phyloP scores from a whole-genome alignment of 1,140 invertebrate species.

The Danaus plexippus region DNA sequence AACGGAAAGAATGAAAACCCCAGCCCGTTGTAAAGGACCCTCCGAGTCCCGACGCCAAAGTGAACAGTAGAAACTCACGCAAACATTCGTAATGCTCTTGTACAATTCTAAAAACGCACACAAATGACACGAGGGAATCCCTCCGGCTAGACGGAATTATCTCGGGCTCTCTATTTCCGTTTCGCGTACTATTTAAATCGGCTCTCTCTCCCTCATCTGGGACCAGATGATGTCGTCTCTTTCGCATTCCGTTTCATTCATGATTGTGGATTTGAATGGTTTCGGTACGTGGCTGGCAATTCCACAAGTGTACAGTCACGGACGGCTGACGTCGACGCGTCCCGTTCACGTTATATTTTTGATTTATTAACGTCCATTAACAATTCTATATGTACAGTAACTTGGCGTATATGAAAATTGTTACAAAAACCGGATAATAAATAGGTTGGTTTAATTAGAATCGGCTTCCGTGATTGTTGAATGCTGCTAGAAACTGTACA shows the following conservation, averaged over 20 bases:
- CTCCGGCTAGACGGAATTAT: constrained; percentile 70
- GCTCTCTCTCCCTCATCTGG: constrained; percentile 40
- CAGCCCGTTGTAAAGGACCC: constrained; percentile 31
- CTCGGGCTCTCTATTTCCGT: constrained; percentile 67
- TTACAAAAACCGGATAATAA: constrained; percentile 13
- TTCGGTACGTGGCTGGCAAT: constrained; percentile 37
- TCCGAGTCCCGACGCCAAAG: constrained; percentile 23
- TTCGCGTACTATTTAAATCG: constrained; percentile 68
- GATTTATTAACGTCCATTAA: background rate
- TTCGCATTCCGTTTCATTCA: constrained; percentile 68
- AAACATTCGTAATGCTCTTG: constrained; percentile 49
- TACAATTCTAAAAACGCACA: constrained; percentile 66
- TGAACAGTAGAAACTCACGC: constrained; percentile 45
- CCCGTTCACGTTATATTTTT: constrained; percentile 2
- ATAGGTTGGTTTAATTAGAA: constrained; percentile 37
- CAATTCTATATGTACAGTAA: constrained; percentile 1
- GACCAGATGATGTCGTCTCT: constrained; percentile 38
- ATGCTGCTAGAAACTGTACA: constrained; percentile 51
- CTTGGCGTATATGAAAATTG: constrained; percentile 10
- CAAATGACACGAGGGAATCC: constrained; percentile 69
- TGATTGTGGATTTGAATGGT: constrained; percentile 64
- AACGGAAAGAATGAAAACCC: constrained; percentile 54
- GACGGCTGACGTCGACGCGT: constrained; percentile 1
- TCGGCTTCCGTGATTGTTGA: constrained; percentile 57
- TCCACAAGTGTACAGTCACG: constrained; percentile 29